Evolutionary conservation across 2,113 vertebrate genomes (phyloP).

Genomic region (Salvelinus alpinus): DNA sequence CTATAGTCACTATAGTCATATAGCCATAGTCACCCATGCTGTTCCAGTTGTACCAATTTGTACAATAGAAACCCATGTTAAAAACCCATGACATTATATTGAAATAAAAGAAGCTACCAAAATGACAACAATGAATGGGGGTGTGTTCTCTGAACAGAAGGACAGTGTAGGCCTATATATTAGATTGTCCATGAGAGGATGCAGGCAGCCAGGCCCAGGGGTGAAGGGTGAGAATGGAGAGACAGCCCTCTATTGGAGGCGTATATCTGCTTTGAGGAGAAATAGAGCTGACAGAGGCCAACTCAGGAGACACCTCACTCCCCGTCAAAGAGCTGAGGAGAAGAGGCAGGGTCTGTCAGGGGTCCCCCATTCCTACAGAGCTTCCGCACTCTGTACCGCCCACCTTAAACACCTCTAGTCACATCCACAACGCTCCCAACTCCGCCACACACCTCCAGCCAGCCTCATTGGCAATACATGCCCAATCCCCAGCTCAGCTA

Average conservation of each 20-base stretch:
- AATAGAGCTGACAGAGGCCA: slow-evolving; percentile 78
- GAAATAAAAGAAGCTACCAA: slow-evolving; percentile 7
- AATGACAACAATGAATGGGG: background rate
- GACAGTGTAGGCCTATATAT: slow-evolving; percentile 44
- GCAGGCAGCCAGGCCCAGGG: slow-evolving; percentile 35
- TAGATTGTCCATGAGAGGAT: slow-evolving; percentile 67
- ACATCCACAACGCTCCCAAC: slow-evolving; percentile 57
- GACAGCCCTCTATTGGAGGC: background rate
- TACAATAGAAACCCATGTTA: background rate
- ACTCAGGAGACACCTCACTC: slow-evolving; percentile 79
- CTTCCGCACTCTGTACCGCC: slow-evolving; percentile 69
- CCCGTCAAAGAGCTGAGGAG: slow-evolving; percentile 76
- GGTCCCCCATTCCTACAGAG: slow-evolving; percentile 68
- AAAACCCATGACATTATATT: background rate
- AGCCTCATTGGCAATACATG: slow-evolving; percentile 76
- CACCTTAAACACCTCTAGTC: slow-evolving; percentile 73
- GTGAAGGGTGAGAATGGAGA: slow-evolving; percentile 2
- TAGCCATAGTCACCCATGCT: slow-evolving; percentile 28
- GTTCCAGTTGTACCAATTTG: slow-evolving; percentile 23
- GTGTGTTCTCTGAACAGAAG: slow-evolving; percentile 29
- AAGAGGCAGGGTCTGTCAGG: slow-evolving; percentile 79
- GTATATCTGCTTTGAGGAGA: slow-evolving; percentile 65
- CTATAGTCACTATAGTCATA: slow-evolving; percentile 21
- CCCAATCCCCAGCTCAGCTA: slow-evolving; percentile 66
- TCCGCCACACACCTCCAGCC: slow-evolving; percentile 60